Base-by-base conservation (phyloP, 1,140 invertebrate species). In the Leucophenga varia region DNA sequence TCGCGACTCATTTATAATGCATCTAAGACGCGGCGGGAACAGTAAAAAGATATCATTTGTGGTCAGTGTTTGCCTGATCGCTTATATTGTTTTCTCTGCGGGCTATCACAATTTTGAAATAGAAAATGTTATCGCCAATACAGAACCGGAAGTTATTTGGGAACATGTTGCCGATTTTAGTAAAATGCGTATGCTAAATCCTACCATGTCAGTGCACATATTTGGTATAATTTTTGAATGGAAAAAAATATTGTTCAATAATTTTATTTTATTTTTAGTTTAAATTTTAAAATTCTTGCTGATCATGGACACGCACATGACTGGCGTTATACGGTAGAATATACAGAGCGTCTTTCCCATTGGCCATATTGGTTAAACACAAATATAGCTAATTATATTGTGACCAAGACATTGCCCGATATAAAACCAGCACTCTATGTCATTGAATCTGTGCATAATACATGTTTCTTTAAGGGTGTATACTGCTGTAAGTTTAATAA, bases 131-230 rank as follows among this genome's bases (percentile, higher is more conserved):
- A 77, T 85, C 49, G 58, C 64, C 25, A 78, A 84, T 57, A 64
- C 79, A 0, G 76, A 80, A 57, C 79, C 85, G 13, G 77, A 79
- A 55, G 69, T 74, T n/a, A 80, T 86, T 12, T 88, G 86, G 86
- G 84, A 87, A 68, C 87, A 81, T 68, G 79, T 87, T 14, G 83
- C 86, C 2, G 86, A 88, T 74, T 88, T 89, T 52, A 86, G 81
- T 55, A 88, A 88, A 55, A 83, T 84, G 79, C 80, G 82, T 42
- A 79, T 80, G 50, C 73, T 89, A 28, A 87, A 88, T 76, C 86
- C 86, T 9, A 84, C 85, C 16, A 84, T 89, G 86, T 88, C 75
- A 80, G 82, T 79, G 55, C 43, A 20, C 25, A 30, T 8, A 8
- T 30, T n/a, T 3, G 10, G 18, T n/a, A 14, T 13, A 19, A 22